Evolutionary conservation across 2,113 vertebrate species (phyloP).

Genomic region (Mustelus asterias): DNA sequence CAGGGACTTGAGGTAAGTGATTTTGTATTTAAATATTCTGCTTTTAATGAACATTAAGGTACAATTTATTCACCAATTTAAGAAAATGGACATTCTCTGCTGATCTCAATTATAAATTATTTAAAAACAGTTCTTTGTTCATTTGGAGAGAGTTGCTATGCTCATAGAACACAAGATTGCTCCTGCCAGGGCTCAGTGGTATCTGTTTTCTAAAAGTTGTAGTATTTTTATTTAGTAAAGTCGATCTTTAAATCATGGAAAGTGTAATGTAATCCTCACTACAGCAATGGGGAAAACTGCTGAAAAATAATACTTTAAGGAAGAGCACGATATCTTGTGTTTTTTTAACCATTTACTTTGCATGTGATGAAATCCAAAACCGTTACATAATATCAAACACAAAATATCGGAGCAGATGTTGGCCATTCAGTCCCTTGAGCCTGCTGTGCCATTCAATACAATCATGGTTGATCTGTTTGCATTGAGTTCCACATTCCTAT

Average conservation of each 20-base stretch:
- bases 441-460: no score
- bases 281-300: not conserved
- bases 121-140: not conserved
- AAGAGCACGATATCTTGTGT: not conserved
- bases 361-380: not conserved
- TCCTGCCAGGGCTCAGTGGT: not conserved
- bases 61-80: not conserved
- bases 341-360: not conserved
- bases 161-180: not conserved
- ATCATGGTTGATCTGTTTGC: no score
- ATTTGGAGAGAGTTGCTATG: no score
- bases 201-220: not conserved
- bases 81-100: not conserved
- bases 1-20: slow-evolving; percentile 71
- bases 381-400: not conserved
- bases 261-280: not conserved
- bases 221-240: not conserved
- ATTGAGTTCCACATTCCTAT: no score
- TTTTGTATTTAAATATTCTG: not conserved
- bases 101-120: no score
- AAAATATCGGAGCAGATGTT: no score
- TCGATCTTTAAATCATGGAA: not conserved
- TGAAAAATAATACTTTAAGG: not conserved
- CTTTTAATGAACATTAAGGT: not conserved
- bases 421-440: no score